These are phyloP conservation scores for Candoia aspera DNA, from an alignment of 2,113 vertebrate genomes.

Conservation along the genomic window DNA sequence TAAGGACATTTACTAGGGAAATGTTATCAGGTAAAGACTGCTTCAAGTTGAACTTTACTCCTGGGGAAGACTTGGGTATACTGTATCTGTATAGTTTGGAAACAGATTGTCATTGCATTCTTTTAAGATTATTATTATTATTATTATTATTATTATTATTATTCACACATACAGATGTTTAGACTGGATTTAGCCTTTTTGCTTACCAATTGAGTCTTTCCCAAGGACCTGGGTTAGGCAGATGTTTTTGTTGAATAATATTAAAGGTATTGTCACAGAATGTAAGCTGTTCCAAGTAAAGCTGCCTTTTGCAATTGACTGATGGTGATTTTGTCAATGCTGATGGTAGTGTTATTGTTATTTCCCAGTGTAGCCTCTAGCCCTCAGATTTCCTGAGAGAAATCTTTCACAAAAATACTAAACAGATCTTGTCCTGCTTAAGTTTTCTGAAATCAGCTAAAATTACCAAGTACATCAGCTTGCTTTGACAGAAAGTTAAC, in stretches of 20 bases:
- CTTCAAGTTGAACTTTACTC: neutral
- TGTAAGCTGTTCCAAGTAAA: neutral
- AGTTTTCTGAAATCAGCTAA: neutral
- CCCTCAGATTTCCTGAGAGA: neutral
- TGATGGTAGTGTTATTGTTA: neutral
- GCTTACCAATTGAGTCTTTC: neutral
- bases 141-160: neutral
- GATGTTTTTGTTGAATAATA: neutral
- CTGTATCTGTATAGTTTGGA: neutral
- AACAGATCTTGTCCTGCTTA: neutral
- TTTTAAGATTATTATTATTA: neutral
- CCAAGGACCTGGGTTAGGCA: neutral
- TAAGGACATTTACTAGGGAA: neutral
- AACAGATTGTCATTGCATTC: neutral
- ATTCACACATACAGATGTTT: neutral
- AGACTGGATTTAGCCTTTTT: neutral
- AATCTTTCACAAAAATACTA: neutral
- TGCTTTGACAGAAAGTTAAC: neutral
- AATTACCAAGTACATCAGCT: neutral
- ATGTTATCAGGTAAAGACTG: neutral
- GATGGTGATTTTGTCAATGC: neutral
- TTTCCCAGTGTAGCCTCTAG: neutral
- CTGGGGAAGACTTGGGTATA: neutral
- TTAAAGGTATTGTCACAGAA: neutral
- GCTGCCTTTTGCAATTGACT: neutral